Evolutionary conservation across 1,140 invertebrate genomes (phyloP), one percentile per base, ranked within the genome.

Genomic region (Zaprionus tsacasi): DNA sequence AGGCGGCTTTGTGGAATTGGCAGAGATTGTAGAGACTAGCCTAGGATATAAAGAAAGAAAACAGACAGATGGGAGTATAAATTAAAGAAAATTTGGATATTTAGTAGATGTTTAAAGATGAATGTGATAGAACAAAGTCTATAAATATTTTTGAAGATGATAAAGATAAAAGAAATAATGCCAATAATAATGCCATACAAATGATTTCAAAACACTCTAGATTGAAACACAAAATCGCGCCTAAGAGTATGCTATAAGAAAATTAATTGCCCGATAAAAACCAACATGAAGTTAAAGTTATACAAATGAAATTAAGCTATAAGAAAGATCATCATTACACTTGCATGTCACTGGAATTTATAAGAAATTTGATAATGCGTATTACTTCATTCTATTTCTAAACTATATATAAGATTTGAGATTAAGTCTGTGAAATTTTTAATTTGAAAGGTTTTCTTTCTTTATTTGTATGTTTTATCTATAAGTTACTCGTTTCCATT

Each of bases 161-260:
- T 21, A 21, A 21, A 21, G 21, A 21, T 33, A 33, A 33, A 33
- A 33, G 30, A 33, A 33, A 33, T 33, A n/a, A n/a, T n/a, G n/a
- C n/a, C n/a, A n/a, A n/a, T n/a, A n/a, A n/a, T n/a, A n/a, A n/a
- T n/a, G n/a, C n/a, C n/a, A n/a, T n/a, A n/a, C n/a, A n/a, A n/a
- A n/a, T n/a, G n/a, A 3, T 45, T 45, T 45, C n/a, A 15, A 10
- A 45, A 15, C n/a, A 8, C n/a, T 15, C n/a, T 10, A 0, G 7
- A 3, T 50, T 50, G 1, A 12, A 17, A 21, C n/a, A 48, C 45
- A 36, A 38, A 15, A 21, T 0, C 2, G 21, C 38, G 55, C 70
- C 70, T 67, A 72, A 72, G 66, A 72, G 70, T 72, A 72, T 72
- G 56, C 70, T 67, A 35, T n/a, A 25, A 2, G 2, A 13, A 58